Evolutionary conservation across 2,888 invertebrate species (phyloP), one percentile per base, ranked within the genome.

Genomic region (Anorthoa munda): DNA sequence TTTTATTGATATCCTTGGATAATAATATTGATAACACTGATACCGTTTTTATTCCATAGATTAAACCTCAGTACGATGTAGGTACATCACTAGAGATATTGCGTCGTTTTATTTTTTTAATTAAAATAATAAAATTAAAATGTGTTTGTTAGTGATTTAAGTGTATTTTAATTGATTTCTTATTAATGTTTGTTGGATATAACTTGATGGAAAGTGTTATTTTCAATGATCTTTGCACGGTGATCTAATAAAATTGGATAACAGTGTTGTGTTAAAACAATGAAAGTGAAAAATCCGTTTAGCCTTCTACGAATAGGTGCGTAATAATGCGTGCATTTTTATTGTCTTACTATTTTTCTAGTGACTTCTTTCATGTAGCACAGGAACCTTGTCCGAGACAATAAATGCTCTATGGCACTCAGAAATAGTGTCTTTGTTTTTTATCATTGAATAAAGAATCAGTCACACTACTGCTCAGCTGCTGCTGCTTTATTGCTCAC

Each of bases 231-330:
- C 18, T 12, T 51, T 51, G 11, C 45, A 31, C 46, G 2, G 26
- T 71, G 21, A 70, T 21, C 13, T 13, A 3, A 46, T 46, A 46
- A 17, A 51, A 53, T 23, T 45, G 23, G 31, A 39, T 31, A 81
- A 66, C 39, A 51, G 70, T 82, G 61, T 2, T 31, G 75, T 64
- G 53, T 18, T 46, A 3, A 0, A 18, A 72, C n/a, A 68, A 86
- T 87, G 86, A 87, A 81, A 79, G 18, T 86, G 26, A 87, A 84
- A 75, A 87, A 82, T 58, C 84, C 86, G 4, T 72, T 86, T 1
- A 75, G 60, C 15, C 11, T 81, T 0, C 11, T 73, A 3, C 68
- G 72, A 50, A 23, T 83, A 69, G 87, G 86, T 86, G n/a, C n/a
- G n/a, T n/a, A n/a, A n/a, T n/a, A n/a, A 78, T 4, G 70, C 51